Evolutionary conservation across 2,888 invertebrate species (phyloP), one percentile per base, ranked within the genome.

Genomic region (Criorhina ranunculi): DNA sequence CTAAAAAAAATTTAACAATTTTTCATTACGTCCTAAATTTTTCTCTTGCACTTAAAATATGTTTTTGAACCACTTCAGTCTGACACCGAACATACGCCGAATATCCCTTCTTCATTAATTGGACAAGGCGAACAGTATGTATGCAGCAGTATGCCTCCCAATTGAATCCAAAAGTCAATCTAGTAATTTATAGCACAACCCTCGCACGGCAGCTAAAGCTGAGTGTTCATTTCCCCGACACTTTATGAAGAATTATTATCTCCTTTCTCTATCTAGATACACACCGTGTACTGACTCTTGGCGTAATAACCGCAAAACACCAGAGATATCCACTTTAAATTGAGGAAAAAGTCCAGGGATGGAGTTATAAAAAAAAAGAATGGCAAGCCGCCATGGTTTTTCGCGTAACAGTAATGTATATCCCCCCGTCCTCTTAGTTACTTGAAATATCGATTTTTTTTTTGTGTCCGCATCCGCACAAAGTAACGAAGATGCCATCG

Each of bases 181-280:
- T 31, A 57, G 66, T 57, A 57, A 76, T 76, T 66, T 76, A 76
- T 57, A 57, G 64, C 55, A 24, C 62, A 53, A 42, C 53, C 44
- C 51, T 72, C 67, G 42, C 15, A 42, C 49, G 33, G 24, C 40
- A 15, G 49, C 37, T 53, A 40, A 51, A 53, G 55, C 35, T 37
- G 49, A 55, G 75, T 49, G 66, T 66, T 76, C 64, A 66, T 76
- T 66, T 66, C 40, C n/a, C 46, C 75, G 46, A 57, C 75, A 57
- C 55, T 76, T 76, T 76, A 76, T 66, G 40, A 57, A 40, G 75
- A 76, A 57, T 57, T 57, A 76, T 66, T 66, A 76, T 59, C 57
- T 62, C 55, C 57, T 62, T 42, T 17, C 35, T 44, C 42, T 15
- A 44, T 53, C 33, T 31, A 55, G 33, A 29, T 51, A 55, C 51